phyloP scores from a whole-genome alignment of 2,888 invertebrate species.

The Polietes domitor region DNA sequence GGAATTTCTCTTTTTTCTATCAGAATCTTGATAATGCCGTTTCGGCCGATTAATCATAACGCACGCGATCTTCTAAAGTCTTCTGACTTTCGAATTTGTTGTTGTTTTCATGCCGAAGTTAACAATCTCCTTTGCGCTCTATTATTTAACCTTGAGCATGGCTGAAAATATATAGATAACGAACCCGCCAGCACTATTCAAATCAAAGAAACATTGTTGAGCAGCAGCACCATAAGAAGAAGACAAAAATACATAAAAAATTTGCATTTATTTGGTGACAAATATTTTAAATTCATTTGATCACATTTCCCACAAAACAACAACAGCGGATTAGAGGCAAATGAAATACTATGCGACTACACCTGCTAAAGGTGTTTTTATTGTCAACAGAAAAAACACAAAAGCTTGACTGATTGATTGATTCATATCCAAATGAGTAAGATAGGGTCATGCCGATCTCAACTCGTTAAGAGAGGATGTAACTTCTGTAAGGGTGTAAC shows the following conservation, averaged over 20 bases:
- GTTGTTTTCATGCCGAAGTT: not conserved
- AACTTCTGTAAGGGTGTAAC: too few species aligned
- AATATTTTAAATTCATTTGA: constrained; percentile 10
- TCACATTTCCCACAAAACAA: not conserved
- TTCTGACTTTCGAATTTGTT: not conserved
- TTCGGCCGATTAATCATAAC: not conserved
- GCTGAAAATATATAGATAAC: constrained; percentile 11
- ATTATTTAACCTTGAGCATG: constrained; percentile 41
- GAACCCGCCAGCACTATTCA: not conserved
- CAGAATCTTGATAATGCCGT: not conserved
- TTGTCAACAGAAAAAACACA: too few species aligned
- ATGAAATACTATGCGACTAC: not conserved
- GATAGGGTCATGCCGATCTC: not conserved
- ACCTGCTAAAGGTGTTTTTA: too few species aligned
- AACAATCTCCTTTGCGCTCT: constrained; percentile 21
- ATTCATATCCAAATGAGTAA: not conserved
- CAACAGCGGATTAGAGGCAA: not conserved
- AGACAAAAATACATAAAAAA: constrained; percentile 8
- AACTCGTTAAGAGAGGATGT: too few species aligned
- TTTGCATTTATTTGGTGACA: constrained; percentile 1
- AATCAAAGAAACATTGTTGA: constrained; percentile 12
- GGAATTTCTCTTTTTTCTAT: not conserved
- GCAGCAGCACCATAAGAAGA: too few species aligned
- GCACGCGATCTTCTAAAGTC: not conserved
- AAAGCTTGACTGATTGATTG: too few species aligned